Base-by-base conservation (phyloP, 2,888 invertebrate genomes). In the Tipula lateralis region DNA sequence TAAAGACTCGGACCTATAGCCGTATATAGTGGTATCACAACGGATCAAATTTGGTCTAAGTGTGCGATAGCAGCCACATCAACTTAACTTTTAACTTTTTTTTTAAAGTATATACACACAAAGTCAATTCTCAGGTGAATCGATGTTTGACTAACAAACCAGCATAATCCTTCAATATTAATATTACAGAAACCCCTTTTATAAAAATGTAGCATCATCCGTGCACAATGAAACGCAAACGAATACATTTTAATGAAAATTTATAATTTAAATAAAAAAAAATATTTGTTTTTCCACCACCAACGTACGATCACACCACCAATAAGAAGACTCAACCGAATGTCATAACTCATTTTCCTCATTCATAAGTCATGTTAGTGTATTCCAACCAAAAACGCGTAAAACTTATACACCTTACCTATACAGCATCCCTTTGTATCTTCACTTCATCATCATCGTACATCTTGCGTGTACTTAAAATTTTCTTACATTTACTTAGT, bases 291-390 rank as follows among this genome's bases (percentile, higher is more conserved):
- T 66, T n/a, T 66, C 24, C 66, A 12, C 19, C 24, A 19, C 66
- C 44, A 39, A 12, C 44, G 13, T n/a, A 16, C 44, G 5, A 44
- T 16, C 66, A 66, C 66, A 12, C 66, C 66, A 66, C 66, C 66
- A 66, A 66, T 44, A 66, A 66, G n/a, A n/a, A n/a, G 66, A 24
- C 44, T 24, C 7, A 66, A 66, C n/a, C n/a, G n/a, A 66, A 19
- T 66, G 66, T 66, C 66, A 66, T 66, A 66, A 66, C 66, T 66
- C 66, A 66, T 66, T 66, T 66, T 66, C 9, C 24, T 66, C 24
- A 24, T 66, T 66, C 66, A 66, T 66, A 66, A 66, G 66, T 66
- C 66, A 66, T 66, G 66, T 24, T 66, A 66, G 66, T 66, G 66
- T 9, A 3, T 66, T 66, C 66, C 66, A 66, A 66, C 1, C 6